Evolutionary conservation across 2,797 vertebrate species (phyloP), one percentile per base, ranked within the genome.

Genomic region (Tympanoctomys barrerae): DNA sequence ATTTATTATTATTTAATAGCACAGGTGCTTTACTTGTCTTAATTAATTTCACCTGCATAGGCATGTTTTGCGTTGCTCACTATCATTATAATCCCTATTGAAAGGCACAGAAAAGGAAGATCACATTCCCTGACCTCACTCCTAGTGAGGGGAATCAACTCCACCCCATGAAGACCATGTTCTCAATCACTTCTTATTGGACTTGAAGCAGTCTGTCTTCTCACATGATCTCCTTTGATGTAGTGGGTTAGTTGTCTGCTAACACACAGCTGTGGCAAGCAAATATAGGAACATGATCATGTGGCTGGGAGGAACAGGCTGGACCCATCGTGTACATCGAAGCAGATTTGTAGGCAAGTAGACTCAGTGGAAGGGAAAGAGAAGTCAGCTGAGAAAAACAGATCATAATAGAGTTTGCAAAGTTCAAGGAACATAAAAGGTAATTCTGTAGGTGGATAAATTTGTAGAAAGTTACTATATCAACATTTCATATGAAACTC

Each of bases 401-500:
- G 26, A 88, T n/a, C 26, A 28, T 26, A 66, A 6, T 77, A 79
- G 36, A n/a, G 19, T 64, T 64, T 86, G 4, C 22, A 82, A 87
- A 86, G 9, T 2, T 66, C 88, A 73, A 10, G 0, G 64, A 21
- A 66, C 42, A 1, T 26, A 83, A 49, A 84, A 57, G 0, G 7
- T 39, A 75, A 94, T 87, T 84, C 91, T 46, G 70, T 10, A 88
- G 19, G 5, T 31, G 57, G 9, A 61, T 82, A 22, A 87, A 89
- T 95, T 94, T 52, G 61, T 61, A 90, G 11, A 92, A 94, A 92
- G 92, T 57, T 28, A 33, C 14, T 36, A 59, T 21, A 94, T 83
- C 31, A 70, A 95, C 88, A 95, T 2, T 73, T 92, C 49, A 73
- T 13, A 78, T 19, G 82, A 73, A 24, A n/a, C 11, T 79, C 80